Conservation (phyloP, 2,888 invertebrate species). For the Merodon equestris region DNA sequence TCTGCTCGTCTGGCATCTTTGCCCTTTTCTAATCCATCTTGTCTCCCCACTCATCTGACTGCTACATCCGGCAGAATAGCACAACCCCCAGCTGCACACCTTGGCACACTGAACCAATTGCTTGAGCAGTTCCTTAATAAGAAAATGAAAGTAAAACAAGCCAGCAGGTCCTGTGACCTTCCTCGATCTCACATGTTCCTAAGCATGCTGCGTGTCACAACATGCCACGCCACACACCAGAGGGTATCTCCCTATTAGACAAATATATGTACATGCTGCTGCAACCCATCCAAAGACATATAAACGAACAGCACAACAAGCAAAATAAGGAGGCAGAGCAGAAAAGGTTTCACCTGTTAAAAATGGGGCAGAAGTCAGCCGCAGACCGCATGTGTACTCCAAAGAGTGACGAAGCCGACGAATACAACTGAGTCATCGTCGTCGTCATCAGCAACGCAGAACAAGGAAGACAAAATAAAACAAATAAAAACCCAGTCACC, state of each 20-base stretch:
- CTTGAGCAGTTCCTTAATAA: slow-evolving; percentile 1
- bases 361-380: slow-evolving; percentile 40
- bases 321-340: slow-evolving; percentile 2
- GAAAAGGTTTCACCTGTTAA: slow-evolving; percentile 53
- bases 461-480: slow-evolving; percentile 4
- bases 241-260: slow-evolving; percentile 32
- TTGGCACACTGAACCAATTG: slow-evolving; percentile 53
- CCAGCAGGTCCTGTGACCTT: slow-evolving; percentile 44
- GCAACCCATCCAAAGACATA: no score
- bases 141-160: no score
- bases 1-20: background rate
- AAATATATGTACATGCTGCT: slow-evolving; percentile 14
- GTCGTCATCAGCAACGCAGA: background rate
- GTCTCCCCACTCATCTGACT: background rate
- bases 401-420: slow-evolving; percentile 14
- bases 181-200: slow-evolving; percentile 40
- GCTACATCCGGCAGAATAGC: slow-evolving; percentile 17
- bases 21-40: slow-evolving; percentile 14
- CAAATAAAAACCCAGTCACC: slow-evolving; percentile 14
- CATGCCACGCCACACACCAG: slow-evolving; percentile 12
- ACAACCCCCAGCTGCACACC: slow-evolving; percentile 19
- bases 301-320: background rate
- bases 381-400: slow-evolving; percentile 23
- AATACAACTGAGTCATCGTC: slow-evolving; percentile 13
- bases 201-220: slow-evolving; percentile 36